Base-by-base conservation (phyloP, 2,888 invertebrate genomes). In the Clostera curtula region DNA sequence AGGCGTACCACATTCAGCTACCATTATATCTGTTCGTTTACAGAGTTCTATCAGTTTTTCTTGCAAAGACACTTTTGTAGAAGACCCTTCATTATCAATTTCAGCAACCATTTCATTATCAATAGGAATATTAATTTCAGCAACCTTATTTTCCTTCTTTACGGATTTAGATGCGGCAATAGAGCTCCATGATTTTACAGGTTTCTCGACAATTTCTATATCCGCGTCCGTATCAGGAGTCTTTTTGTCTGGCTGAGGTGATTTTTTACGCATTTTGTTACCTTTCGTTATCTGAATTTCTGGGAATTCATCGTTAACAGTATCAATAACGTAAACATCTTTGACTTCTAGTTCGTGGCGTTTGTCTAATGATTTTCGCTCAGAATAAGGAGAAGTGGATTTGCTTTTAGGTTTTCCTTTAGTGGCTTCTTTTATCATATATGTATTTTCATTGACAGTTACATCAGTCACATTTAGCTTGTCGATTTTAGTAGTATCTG, bases 141-240 rank as follows among this genome's bases (percentile, higher is more conserved):
- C 14, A 5, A 12, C 3, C 7, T 24, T 43, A 13, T 46, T 46
- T 5, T 46, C 46, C 33, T 34, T 40, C 20, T 43, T 46, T 0
- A 5, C 21, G 26, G 29, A 67, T 46, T 68, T 74, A 9, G 67
- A 58, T 2, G 85, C 80, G 19, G 85, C 85, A 40, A 87, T 76
- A 22, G 79, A 80, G 49, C 86, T 87, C 87, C 87, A 87, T 7
- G 86, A 85, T 56, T 80, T 82, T 12, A 69, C 62, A 2, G 66
- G 71, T 38, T 66, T 67, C 12, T 69, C 70, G 14, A 47, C 32
- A 8, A 52, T 31, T 31, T 45, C 40, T 2, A 48, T 29, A 24
- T 67, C 67, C 20, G 44, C 29, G 24, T 67, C 67, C 20, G 44
- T 49, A 5, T 42, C 44, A 34, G 47, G 46, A 24, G 7, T 27